Evolutionary conservation across 2,888 invertebrate genomes (phyloP), one percentile per base, ranked within the genome.

Genomic region (Malthinus seriepunctatus): DNA sequence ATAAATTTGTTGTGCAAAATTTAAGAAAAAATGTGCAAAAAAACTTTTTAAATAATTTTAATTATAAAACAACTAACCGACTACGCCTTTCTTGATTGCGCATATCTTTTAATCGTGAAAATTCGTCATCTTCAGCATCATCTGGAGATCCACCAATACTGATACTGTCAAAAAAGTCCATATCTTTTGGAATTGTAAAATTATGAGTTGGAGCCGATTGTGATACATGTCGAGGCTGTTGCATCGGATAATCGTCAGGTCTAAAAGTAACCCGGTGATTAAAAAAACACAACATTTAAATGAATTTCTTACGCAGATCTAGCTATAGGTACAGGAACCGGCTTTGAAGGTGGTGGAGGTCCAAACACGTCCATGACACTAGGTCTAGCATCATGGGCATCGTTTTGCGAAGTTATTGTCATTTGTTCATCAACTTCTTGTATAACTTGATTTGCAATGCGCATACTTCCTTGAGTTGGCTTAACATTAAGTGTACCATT

Each of bases 341-440:
- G 82, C 2, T 71, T 56, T 3, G 79, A 76, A 2, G 76, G 72
- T 11, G 73, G 67, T 11, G 77, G 78, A 6, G 76, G 76, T 23
- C 79, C 74, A 73, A 89, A 89, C 63, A 88, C 73, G 67, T 84
- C 84, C 78, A 84, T 83, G 1, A 86, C 86, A 62, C 84, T 85
- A 1, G 88, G 88, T 60, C 86, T 84, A 73, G 69, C 76, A 61
- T 83, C 81, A 75, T 84, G 76, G 50, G 78, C 73, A 73, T 84
- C 76, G 72, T 81, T 77, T 69, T 86, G 85, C 42, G 92, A 91
- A 4, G 88, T 90, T 58, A 91, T 88, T 8, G 92, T 93, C 70
- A 86, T 82, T 76, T 93, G 92, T 72, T 93, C 93, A 71, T 93
- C 93, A 0, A 88, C 86, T 76, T 89, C 88, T 73, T 89, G 88